These are phyloP conservation scores for Colossoma macropomum DNA, from an alignment of 2,113 vertebrate species.

Conservation along the genomic window DNA sequence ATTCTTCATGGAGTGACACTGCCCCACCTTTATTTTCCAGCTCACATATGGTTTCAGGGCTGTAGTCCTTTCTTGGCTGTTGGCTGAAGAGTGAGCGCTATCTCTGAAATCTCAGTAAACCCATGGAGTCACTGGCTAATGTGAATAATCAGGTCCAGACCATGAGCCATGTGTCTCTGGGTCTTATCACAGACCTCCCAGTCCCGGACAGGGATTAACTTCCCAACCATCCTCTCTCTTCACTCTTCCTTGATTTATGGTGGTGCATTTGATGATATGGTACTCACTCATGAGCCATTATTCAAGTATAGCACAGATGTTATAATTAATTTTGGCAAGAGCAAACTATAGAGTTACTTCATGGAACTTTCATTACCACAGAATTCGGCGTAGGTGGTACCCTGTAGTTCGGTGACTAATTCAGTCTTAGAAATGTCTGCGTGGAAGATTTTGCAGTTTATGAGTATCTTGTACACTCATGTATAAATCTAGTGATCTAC, in stretches of 20 bases:
- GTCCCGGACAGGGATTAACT: slow-evolving; percentile 35
- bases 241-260: slow-evolving; percentile 56
- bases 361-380: slow-evolving; percentile 28
- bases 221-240: slow-evolving; percentile 49
- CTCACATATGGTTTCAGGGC: slow-evolving; percentile 60
- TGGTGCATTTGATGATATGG: slow-evolving; percentile 49
- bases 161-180: slow-evolving; percentile 62
- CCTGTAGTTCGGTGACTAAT: slow-evolving; percentile 21
- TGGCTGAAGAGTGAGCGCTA: slow-evolving; percentile 70
- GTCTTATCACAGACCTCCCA: slow-evolving; percentile 40
- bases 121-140: slow-evolving; percentile 72
- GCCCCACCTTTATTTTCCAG: slow-evolving; percentile 59
- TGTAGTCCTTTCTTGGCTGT: slow-evolving; percentile 68
- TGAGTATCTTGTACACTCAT: background rate
- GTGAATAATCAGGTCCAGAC: slow-evolving; percentile 75
- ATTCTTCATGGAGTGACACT: slow-evolving; percentile 34
- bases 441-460: slow-evolving; percentile 5
- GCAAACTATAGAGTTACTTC: slow-evolving; percentile 23
- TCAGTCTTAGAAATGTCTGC: slow-evolving; percentile 23
- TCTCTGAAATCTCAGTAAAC: slow-evolving; percentile 64
- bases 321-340: slow-evolving; percentile 46
- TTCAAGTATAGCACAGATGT: slow-evolving; percentile 29
- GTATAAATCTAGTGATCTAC: background rate
- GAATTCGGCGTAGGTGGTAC: slow-evolving; percentile 28
- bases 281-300: slow-evolving; percentile 40